A percentile compares a stretch with the other conserved stretches of the same genome.
Conservation (phyloP, 2,797 vertebrate genomes). For the Poeciliopsis turneri region DNA sequence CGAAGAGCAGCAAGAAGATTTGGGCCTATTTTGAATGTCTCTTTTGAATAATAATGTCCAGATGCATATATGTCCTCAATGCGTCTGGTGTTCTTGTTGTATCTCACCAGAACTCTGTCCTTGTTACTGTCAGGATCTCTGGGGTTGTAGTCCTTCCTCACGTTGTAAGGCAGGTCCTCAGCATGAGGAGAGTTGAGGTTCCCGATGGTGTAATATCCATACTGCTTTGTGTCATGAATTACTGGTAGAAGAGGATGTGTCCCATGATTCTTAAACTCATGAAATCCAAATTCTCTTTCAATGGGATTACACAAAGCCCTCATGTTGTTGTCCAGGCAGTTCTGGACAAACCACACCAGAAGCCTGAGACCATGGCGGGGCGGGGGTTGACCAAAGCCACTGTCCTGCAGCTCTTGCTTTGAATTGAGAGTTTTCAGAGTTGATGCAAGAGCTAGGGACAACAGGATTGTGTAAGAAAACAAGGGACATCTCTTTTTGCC, state of each 20-base stretch:
- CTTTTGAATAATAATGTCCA: slow-evolving; percentile 65
- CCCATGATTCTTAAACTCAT: slow-evolving; percentile 54
- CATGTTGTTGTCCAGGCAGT: slow-evolving; percentile 80
- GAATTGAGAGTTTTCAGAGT: slow-evolving; percentile 64
- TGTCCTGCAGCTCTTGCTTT: slow-evolving; percentile 57
- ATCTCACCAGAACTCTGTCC: slow-evolving; percentile 77
- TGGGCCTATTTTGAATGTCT: slow-evolving; percentile 65
- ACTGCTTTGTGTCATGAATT: slow-evolving; percentile 56
- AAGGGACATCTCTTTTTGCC: slow-evolving; percentile 6
- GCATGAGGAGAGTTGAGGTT: slow-evolving; percentile 70
- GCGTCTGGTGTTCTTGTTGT: slow-evolving; percentile 68
- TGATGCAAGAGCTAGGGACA: slow-evolving; percentile 25
- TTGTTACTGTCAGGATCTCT: slow-evolving; percentile 65
- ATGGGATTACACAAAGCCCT: slow-evolving; percentile 67
- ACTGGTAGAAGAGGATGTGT: slow-evolving; percentile 54
- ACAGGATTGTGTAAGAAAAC: slow-evolving; percentile 26
- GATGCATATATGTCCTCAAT: slow-evolving; percentile 71
- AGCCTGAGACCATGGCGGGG: slow-evolving; percentile 72
- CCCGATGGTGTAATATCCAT: slow-evolving; percentile 71
- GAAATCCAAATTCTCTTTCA: slow-evolving; percentile 68
- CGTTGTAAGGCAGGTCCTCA: slow-evolving; percentile 64
- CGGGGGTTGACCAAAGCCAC: slow-evolving; percentile 70
- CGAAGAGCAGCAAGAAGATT: slow-evolving; percentile 69
- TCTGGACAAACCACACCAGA: slow-evolving; percentile 72
- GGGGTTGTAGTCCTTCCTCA: slow-evolving; percentile 70